Percentiles rank a stretch among this genome's conserved stretches.
Conservation (phyloP, 2,113 vertebrate genomes). For the Nansenia antarctica region DNA sequence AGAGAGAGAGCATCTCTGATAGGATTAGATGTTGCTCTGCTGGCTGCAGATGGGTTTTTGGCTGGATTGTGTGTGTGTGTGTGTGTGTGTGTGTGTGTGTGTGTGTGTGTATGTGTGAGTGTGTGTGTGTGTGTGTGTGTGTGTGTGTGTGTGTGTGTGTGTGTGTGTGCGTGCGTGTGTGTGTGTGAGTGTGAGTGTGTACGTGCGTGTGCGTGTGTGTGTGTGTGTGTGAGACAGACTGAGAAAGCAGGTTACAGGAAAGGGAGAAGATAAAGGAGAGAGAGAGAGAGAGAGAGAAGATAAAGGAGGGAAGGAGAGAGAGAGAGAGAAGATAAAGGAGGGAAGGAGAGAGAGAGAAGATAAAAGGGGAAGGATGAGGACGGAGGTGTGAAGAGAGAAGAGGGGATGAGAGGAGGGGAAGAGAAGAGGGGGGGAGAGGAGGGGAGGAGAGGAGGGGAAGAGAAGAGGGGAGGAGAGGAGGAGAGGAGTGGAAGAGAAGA, state of each 20-base stretch:
- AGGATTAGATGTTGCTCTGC: too few species aligned
- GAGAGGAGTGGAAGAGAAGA: neutral
- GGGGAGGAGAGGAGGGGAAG: neutral
- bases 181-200: too few species aligned
- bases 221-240: too few species aligned
- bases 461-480: neutral
- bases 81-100: too few species aligned
- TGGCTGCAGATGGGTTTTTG: too few species aligned
- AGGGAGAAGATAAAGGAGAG: slow-evolving; percentile 2
- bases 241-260: neutral
- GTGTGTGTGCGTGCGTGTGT: too few species aligned
- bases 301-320: slow-evolving; percentile 5
- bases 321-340: neutral
- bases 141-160: too few species aligned
- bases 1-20: too few species aligned
- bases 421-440: neutral
- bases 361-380: slow-evolving; percentile 21
- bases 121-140: too few species aligned
- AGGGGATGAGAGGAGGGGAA: slow-evolving; percentile 12
- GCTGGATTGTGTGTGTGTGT: too few species aligned
- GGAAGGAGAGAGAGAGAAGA: slow-evolving; percentile 4
- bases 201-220: too few species aligned
- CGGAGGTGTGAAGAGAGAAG: slow-evolving; percentile 4
- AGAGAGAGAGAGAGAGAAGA: slow-evolving; percentile 8
- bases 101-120: too few species aligned